Evolutionary conservation across 1,140 invertebrate genomes (phyloP), one percentile per base, ranked within the genome.

Genomic region (Macrostomum lignano): DNA sequence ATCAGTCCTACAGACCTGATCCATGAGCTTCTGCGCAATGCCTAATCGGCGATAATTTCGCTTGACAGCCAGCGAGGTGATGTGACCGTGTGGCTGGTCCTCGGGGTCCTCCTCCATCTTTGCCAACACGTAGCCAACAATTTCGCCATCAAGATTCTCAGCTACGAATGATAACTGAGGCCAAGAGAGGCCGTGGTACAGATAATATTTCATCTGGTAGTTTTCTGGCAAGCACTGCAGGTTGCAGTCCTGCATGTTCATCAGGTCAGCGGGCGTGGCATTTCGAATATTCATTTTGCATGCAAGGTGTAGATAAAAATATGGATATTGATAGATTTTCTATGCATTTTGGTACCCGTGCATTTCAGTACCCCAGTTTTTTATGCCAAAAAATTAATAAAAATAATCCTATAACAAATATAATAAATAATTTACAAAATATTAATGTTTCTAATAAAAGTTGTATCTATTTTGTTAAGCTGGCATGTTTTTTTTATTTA

Each of bases 191-290:
- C 84, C 84, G 62, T 96, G 88, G 49, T 94, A 96, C 45, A 98
- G 78, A 52, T 98, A 98, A 54, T 98, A 98, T 62, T 98, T 98
- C 81, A 98, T 93, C 55, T 96, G 86, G 61, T 98, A 98, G 57
- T 98, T 98, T 60, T 98, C 91, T 9, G 91, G 91, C 40, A 98
- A 58, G 54, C 91, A 98, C 22, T 96, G 66, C 47, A 98, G 58
- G 61, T 98, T 98, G 58, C 88, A 96, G 55, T 98, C 82, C 53
- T 98, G 91, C 73, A 94, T 96, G 48, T 94, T 94, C 68, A 96
- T 81, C 25, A 96, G 58, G 57, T 98, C 91, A 31, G 55, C 49
- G 0, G 53, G 49, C 52, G 55, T 32, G 10, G 11, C 11, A 33
- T 33, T 33, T 21, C 32, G 24, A 33, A 33, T 33, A 24, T 33